Base-by-base conservation (phyloP, 2,888 invertebrate species). In the Bhutanitis thaidina region DNA sequence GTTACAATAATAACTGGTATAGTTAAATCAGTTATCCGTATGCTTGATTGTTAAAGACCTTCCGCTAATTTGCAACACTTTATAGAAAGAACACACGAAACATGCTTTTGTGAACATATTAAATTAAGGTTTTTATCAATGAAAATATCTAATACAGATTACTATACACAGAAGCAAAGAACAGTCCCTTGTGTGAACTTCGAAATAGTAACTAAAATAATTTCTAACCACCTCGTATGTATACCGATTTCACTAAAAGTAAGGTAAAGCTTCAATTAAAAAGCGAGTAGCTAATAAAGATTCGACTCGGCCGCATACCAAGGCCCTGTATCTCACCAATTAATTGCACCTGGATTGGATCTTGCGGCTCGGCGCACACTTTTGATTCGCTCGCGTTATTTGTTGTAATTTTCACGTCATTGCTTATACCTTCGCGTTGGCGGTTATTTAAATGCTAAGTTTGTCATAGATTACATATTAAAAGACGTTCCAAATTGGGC, bases 381-480 rank as follows among this genome's bases (percentile, higher is more conserved):
- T 36, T 64, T 52, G 43, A 55, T 64, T 59, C 45, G 56, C 57
- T 70, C 57, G 69, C 74, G 67, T 76, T 73, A 14, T 78, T 76
- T 71, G 74, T 74, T 69, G 81, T 79, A 83, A 85, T 85, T 84
- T 85, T 81, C 83, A 81, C 83, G 77, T 84, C 80, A 80, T 82
- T 83, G 80, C 65, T 69, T 63, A 71, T 79, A 74, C 73, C 73
- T 64, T 36, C 40, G 64, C 65, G 64, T 63, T 37, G 64, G 68
- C 73, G 77, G 77, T 74, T 67, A 70, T 67, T 77, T 81, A 74
- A 80, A 81, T 80, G 80, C 65, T 65, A 14, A 36, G 36, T n/a
- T 37, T 51, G 59, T 51, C 77, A 80, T 62, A 81, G 83, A 82
- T 60, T 69, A 77, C 60, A 8, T n/a, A 9, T 36, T 3, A 7